Evolutionary conservation across 1,140 invertebrate species (phyloP), one percentile per base, ranked within the genome.

Genomic region (Olivierus martensii): DNA sequence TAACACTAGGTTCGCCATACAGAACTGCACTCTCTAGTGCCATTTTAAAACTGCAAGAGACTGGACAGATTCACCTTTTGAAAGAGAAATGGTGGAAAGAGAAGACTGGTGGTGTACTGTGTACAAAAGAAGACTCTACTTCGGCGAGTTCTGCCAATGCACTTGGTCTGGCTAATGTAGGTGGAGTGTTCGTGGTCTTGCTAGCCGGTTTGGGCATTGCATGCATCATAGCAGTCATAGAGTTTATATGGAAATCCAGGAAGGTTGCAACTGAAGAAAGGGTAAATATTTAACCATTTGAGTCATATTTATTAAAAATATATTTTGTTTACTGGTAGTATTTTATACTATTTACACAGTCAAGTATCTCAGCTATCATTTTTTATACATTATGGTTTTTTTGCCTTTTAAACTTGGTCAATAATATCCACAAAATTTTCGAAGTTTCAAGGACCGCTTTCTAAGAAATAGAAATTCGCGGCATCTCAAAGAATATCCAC

Each of bases 171-270:
- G 65, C 67, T 48, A 72, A 71, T 18, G 70, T 73, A 21, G 69
- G 71, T n/a, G 72, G 72, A 21, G 71, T 74, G 54, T 74, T 72
- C 59, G 64, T 73, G 17, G 68, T 74, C 14, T 60, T 74, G 10
- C 58, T 66, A 7, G 61, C 57, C 9, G 72, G 72, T 18, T 55
- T 65, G 6, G 17, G 42, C 17, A 52, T 64, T 3, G 62, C 66
- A 2, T 59, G 67, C 35, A 37, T 65, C 45, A 62, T 66, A 12
- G 63, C 61, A 28, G 18, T 66, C 3, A 37, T 61, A n/a, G 66
- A 68, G 48, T 68, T 63, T 46, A 44, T 62, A 2, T 67, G 65
- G 65, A 67, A 67, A 47, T 59, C 61, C 11, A 56, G 50, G 34
- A 58, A 59, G 14, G 44, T 56, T n/a, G 56, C 52, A 19, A 42